A percentile compares a stretch with the other conserved stretches of the same genome.
phyloP scores from a whole-genome alignment of 2,797 vertebrate species.

The Perodicticus potto region DNA sequence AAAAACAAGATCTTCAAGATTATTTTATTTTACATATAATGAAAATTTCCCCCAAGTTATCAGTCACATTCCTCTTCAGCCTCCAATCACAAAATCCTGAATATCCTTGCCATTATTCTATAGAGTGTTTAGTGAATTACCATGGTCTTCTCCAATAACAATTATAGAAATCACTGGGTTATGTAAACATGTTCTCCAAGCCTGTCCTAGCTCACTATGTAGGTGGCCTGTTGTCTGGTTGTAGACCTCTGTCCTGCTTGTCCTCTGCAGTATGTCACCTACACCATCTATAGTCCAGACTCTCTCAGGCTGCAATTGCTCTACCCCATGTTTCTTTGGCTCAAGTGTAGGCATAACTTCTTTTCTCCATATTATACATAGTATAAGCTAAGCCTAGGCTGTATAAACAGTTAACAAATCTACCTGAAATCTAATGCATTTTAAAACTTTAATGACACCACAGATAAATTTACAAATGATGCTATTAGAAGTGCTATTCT shows the following conservation, averaged over 20 bases:
- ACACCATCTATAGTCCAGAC: not conserved
- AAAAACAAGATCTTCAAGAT: not conserved
- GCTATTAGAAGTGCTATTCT: not conserved
- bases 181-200: not conserved
- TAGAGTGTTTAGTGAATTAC: not conserved
- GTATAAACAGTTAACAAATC: not conserved
- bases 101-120: not conserved
- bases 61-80: not conserved
- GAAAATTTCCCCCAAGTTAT: not conserved
- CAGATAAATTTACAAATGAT: not conserved
- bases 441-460: not conserved
- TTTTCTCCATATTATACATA: not conserved
- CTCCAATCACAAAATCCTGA: not conserved
- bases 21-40: not conserved
- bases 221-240: not conserved
- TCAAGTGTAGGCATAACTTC: not conserved
- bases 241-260: not conserved
- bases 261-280: rapidly evolving
- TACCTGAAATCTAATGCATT: not conserved
- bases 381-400: not conserved
- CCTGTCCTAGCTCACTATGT: not conserved
- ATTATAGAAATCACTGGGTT: not conserved
- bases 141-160: not conserved
- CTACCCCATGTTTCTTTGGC: not conserved
- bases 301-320: not conserved